phyloP scores from a whole-genome alignment of 2,888 invertebrate genomes.

The Plusia festucae region DNA sequence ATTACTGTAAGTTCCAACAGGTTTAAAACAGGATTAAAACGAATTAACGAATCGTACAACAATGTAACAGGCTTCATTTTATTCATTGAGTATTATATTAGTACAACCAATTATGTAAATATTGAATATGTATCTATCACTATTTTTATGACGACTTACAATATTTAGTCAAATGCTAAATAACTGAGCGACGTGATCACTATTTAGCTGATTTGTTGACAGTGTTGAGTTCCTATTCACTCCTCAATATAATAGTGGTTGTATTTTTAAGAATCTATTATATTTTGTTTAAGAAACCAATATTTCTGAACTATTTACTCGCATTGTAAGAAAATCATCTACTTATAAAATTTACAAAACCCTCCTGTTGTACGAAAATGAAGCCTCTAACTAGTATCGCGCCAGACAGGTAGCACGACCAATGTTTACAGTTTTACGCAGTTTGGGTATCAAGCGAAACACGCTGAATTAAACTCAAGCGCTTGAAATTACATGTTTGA shows the following conservation, averaged over 20 bases:
- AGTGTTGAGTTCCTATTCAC: too few species aligned
- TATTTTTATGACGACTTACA: too few species aligned
- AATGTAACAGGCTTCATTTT: too few species aligned
- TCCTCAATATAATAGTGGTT: too few species aligned
- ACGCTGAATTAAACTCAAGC: conserved; percentile 1
- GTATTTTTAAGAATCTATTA: too few species aligned
- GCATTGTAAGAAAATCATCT: background rate
- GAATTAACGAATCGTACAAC: background rate
- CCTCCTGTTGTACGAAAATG: background rate
- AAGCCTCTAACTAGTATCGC: background rate
- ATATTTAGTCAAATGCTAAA: too few species aligned
- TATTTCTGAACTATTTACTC: background rate
- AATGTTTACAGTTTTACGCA: conserved; percentile 15
- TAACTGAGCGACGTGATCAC: too few species aligned
- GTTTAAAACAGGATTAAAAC: background rate
- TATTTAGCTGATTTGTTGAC: too few species aligned
- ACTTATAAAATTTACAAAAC: too few species aligned
- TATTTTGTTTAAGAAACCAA: too few species aligned
- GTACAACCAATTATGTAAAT: too few species aligned
- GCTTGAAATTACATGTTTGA: background rate
- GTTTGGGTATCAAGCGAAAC: conserved; percentile 3
- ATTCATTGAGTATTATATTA: background rate
- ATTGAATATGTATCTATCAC: too few species aligned
- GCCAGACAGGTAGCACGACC: conserved; percentile 7
- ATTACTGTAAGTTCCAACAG: background rate